phyloP scores from a whole-genome alignment of 2,888 invertebrate species.

The Trachelus stipa region DNA sequence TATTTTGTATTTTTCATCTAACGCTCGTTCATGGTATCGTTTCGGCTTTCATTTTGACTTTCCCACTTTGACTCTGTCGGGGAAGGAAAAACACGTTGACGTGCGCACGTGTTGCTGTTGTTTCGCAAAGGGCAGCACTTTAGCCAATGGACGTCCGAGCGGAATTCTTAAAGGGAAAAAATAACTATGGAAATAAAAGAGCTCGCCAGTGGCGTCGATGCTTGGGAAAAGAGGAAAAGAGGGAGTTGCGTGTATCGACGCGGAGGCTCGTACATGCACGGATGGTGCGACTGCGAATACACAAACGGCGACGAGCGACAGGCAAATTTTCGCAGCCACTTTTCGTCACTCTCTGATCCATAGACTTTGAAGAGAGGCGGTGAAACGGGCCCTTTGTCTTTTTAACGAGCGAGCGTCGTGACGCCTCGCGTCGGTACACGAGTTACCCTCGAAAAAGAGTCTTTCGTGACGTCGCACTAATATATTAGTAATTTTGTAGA shows the following conservation, averaged over 20 bases:
- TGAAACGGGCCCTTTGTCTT: background rate
- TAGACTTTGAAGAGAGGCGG: background rate
- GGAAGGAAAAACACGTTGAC: background rate
- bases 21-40: background rate
- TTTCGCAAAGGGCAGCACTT: background rate
- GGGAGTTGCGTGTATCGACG: background rate
- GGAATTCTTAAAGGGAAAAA: background rate
- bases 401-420: background rate
- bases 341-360: background rate
- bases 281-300: background rate
- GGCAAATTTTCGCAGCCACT: background rate
- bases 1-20: background rate
- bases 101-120: background rate
- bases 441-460: background rate
- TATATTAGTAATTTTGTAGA: constrained; percentile 14
- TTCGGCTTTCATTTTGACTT: background rate
- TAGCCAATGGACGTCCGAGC: background rate
- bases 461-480: background rate
- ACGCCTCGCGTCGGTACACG: background rate
- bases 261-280: background rate
- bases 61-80: background rate
- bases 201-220: background rate
- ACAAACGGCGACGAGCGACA: background rate
- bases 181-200: background rate
- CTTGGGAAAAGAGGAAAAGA: background rate